Percentiles rank a stretch among this genome's conserved stretches.
Conservation (phyloP, 2,888 invertebrate genomes). For the Synergus umbraculus region DNA sequence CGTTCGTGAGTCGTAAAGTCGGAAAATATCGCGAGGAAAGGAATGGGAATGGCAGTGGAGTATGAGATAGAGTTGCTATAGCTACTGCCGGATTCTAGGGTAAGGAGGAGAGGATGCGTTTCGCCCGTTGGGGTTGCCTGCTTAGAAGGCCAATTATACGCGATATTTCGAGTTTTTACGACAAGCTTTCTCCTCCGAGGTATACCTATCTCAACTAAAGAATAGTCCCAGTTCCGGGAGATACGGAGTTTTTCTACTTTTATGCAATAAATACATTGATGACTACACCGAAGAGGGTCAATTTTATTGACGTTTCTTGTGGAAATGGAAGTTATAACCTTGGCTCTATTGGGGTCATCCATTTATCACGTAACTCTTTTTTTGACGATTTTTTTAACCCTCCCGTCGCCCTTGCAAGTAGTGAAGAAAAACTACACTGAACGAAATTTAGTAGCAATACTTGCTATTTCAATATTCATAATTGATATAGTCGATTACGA, state of each 20-base stretch:
- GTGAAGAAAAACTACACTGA: no score
- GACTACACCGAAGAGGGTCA: slow-evolving; percentile 7
- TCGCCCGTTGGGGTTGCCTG: slow-evolving; percentile 6
- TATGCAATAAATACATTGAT: no score
- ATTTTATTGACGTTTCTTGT: slow-evolving; percentile 27
- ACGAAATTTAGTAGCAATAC: no score
- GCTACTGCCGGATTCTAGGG: not conserved
- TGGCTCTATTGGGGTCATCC: not conserved
- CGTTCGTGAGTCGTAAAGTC: slow-evolving; percentile 13
- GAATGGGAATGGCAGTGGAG: not conserved
- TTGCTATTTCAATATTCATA: no score
- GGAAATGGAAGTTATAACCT: not conserved
- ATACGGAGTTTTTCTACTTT: no score
- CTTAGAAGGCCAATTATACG: slow-evolving; percentile 55
- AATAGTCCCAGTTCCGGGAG: not conserved
- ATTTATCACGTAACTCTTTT: no score
- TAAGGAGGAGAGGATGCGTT: slow-evolving; percentile 31
- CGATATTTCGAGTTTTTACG: slow-evolving; percentile 53
- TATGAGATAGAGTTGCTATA: not conserved
- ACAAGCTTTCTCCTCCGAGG: not conserved
- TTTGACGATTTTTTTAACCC: no score
- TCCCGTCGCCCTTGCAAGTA: no score
- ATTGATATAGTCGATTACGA: no score
- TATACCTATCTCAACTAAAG: no score
- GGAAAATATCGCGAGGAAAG: slow-evolving; percentile 12